Evolutionary conservation across 2,888 invertebrate species (phyloP), one percentile per base, ranked within the genome.

Genomic region (Limulus polyphemus): DNA sequence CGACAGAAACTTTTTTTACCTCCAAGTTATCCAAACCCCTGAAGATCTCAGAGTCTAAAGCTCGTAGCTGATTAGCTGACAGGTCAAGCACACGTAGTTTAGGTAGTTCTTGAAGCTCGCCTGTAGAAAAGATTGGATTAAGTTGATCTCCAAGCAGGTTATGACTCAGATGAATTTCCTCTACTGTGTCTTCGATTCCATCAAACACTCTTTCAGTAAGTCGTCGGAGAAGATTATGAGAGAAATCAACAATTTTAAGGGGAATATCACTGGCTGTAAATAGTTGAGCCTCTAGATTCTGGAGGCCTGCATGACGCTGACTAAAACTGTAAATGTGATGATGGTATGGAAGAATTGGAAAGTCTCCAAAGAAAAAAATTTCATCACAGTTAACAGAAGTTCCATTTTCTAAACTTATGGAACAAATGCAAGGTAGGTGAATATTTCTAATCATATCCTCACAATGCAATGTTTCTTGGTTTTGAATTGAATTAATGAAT

Each of bases 141-240:
- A 92, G 78, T 71, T 87, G 89, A 74, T 92, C 91, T 1, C 92
- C 92, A 47, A 93, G 80, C n/a, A 89, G 78, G 74, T 93, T 93
- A 72, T 89, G 84, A 47, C 86, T 82, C 59, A 93, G 76, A 14
- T 83, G 81, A 52, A 92, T 75, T 70, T 85, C 85, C 16, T 83
- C 83, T 51, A 92, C 78, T 11, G 84, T 83, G 71, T 80, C 78
- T 68, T 81, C 81, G 0, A 87, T 78, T 0, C 84, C 84, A 16
- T 81, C 81, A 55, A 91, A 80, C 2, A 87, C 79, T 58, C 87
- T 81, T 50, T 90, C 90, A 4, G 89, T 86, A 56, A 93, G 77
- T 65, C 88, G 81, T 56, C 90, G 79, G 5, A 93, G 81, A 12
- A 85, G 83, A 75, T 93, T 93, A 68, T 85, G 83, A 0, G 90